Evolutionary conservation across 2,113 vertebrate genomes (phyloP).

Genomic region (Neoarius graeffei): DNA sequence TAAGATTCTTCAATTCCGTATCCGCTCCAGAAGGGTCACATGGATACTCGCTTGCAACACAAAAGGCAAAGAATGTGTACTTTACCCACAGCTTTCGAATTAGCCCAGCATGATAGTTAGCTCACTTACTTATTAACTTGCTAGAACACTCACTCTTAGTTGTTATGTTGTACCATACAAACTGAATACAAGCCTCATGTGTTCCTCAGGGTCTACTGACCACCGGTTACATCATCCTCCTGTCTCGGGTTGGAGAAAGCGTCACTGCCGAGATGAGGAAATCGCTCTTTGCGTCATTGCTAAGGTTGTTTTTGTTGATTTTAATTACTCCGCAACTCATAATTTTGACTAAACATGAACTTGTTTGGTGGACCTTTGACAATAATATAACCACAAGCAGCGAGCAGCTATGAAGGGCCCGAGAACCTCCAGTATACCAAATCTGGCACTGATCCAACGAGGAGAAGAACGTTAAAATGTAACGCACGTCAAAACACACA

Average conservation of each 20-base stretch:
- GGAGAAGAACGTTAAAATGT: too few species aligned
- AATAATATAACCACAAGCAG: too few species aligned
- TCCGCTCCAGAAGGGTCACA: not conserved
- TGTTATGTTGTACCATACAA: not conserved
- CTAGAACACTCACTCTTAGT: not conserved
- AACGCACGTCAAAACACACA: too few species aligned
- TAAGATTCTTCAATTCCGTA: conserved; percentile 56
- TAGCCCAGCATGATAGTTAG: not conserved
- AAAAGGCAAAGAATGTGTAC: not conserved
- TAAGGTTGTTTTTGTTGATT: conserved; percentile 70
- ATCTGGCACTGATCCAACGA: too few species aligned
- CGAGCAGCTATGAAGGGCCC: too few species aligned
- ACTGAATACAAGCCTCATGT: not conserved
- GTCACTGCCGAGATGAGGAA: conserved; percentile 88
- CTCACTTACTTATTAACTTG: not conserved
- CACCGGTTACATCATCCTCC: conserved; percentile 86
- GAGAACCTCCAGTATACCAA: too few species aligned
- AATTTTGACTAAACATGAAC: not conserved
- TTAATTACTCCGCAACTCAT: not conserved
- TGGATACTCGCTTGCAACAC: not conserved
- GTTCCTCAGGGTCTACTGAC: conserved; percentile 83
- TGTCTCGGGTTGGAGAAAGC: conserved; percentile 84
- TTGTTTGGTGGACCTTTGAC: too few species aligned
- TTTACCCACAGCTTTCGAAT: not conserved
- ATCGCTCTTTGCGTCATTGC: conserved; percentile 81